phyloP scores from a whole-genome alignment of 2,888 invertebrate genomes.

The Sphaerophoria rueppellii region DNA sequence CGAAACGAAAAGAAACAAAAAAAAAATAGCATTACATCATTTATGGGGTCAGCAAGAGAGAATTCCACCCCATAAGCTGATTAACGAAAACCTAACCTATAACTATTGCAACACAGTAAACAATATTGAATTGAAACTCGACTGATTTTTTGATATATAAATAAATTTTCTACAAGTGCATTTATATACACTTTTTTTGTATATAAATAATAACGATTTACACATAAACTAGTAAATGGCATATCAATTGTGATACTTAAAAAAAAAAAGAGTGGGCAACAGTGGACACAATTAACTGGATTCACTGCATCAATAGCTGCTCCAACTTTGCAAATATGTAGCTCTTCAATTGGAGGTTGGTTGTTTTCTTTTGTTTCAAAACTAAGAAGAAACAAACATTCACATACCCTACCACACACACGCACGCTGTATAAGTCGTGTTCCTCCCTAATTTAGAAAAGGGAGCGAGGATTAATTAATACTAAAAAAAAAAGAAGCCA shows the following conservation, averaged over 20 bases:
- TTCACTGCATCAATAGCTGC: constrained; percentile 45
- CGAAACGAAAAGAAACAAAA: background rate
- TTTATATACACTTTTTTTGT: constrained; percentile 64
- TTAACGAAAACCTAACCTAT: background rate
- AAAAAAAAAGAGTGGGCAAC: constrained; percentile 24
- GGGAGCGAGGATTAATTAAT: constrained; percentile 19
- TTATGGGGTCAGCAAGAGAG: constrained; percentile 56
- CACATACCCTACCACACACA: no score
- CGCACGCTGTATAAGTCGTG: no score
- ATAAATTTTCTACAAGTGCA: constrained; percentile 67
- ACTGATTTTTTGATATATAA: constrained; percentile 67
- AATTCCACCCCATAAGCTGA: constrained; percentile 33
- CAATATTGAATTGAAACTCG: constrained; percentile 60
- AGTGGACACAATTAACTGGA: constrained; percentile 19
- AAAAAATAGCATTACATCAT: constrained; percentile 51
- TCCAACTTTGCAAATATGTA: constrained; percentile 59
- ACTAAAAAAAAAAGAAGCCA: constrained; percentile 14
- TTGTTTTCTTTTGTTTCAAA: constrained; percentile 40
- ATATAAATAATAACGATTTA: constrained; percentile 58
- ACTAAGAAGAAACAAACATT: constrained; percentile 32
- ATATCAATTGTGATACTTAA: constrained; percentile 72
- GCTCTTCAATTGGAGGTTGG: constrained; percentile 49
- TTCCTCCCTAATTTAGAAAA: constrained; percentile 27
- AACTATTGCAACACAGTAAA: background rate
- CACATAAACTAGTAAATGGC: constrained; percentile 66